These are phyloP conservation scores for Lepidurus couesii DNA, from an alignment of 1,140 invertebrate species.

Conservation along the genomic window DNA sequence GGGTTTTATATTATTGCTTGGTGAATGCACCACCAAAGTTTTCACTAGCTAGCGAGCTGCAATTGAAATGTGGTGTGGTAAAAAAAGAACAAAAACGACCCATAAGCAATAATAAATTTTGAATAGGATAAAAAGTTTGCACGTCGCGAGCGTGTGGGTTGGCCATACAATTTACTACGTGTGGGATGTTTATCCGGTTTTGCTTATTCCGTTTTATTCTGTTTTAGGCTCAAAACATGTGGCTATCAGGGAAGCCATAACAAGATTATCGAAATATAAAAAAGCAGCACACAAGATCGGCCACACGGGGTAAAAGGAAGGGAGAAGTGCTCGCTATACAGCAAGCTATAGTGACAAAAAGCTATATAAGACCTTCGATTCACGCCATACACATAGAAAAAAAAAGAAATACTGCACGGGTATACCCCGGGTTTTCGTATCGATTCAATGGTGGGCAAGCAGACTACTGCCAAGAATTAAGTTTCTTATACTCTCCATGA, in stretches of 20 bases:
- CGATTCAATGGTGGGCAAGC: neutral
- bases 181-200: neutral
- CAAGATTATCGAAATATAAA: neutral
- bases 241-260: conserved; percentile 3
- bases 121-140: no score
- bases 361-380: conserved; percentile 3
- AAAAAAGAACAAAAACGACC: no score
- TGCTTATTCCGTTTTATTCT: neutral
- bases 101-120: no score
- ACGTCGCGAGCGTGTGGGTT: no score
- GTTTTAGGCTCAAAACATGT: neutral
- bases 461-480: conserved; percentile 22
- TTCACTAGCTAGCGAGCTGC: no score
- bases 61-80: no score
- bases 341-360: neutral
- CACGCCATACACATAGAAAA: neutral
- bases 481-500: neutral
- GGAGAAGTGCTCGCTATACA: neutral
- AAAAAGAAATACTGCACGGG: neutral
- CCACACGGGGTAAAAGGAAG: neutral
- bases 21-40: no score
- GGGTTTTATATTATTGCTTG: no score
- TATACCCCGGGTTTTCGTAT: neutral
- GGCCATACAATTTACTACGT: no score
- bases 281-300: neutral